A percentile compares a stretch with the other conserved stretches of the same genome.
These are phyloP conservation scores for Heliconius erato DNA, from an alignment of 2,888 invertebrate genomes.

Conservation along the genomic window DNA sequence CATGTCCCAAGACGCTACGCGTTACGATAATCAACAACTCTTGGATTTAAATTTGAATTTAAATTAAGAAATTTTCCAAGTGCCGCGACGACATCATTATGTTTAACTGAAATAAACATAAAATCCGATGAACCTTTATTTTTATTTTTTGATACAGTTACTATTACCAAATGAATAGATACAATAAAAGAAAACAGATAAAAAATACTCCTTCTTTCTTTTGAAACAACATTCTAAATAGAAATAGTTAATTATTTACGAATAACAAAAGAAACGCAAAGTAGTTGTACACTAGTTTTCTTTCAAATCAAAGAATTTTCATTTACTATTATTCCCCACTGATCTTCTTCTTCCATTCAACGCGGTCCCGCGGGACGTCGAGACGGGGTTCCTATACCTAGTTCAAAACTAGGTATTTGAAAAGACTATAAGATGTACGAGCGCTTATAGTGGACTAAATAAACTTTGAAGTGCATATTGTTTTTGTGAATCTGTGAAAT, in stretches of 20 bases:
- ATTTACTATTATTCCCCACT: conserved; percentile 12
- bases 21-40: too few species aligned
- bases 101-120: too few species aligned
- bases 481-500: background rate
- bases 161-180: too few species aligned
- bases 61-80: too few species aligned
- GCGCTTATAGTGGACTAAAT: background rate
- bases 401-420: background rate
- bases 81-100: too few species aligned
- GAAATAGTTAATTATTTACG: background rate
- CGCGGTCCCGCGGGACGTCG: conserved; percentile 18
- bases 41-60: too few species aligned
- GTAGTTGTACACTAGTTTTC: background rate
- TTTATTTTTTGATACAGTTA: too few species aligned
- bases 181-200: background rate
- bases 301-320: conserved; percentile 15
- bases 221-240: background rate
- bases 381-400: background rate
- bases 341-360: conserved; percentile 19
- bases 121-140: too few species aligned
- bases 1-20: too few species aligned
- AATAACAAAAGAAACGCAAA: background rate
- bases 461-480: conserved; percentile 8
- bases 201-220: background rate
- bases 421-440: background rate